phyloP scores from a whole-genome alignment of 2,797 vertebrate genomes.

The Gymnoscopelus braueri region DNA sequence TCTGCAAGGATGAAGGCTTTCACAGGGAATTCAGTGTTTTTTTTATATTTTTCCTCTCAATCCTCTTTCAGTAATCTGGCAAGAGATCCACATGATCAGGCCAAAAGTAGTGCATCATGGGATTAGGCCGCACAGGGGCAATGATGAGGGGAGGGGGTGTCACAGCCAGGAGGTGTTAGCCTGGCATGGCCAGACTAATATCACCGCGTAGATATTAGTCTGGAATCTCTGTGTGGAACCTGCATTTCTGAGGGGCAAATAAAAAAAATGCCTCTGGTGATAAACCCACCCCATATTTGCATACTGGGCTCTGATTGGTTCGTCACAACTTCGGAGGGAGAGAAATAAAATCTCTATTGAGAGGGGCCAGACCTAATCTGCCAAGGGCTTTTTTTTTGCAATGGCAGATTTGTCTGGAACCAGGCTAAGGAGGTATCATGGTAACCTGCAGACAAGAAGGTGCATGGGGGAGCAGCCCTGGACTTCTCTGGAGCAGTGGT shows the following conservation, averaged over 20 bases:
- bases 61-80: slow-evolving; percentile 59
- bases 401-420: no score
- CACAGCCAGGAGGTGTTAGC: not conserved
- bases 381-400: no score
- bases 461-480: not conserved
- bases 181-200: no score
- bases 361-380: no score
- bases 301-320: no score
- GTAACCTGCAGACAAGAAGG: not conserved
- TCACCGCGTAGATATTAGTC: no score
- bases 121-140: slow-evolving; percentile 32
- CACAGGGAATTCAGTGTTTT: slow-evolving; percentile 48
- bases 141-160: not conserved
- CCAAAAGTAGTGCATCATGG: slow-evolving; percentile 26
- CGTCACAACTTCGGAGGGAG: no score
- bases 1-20: slow-evolving; percentile 40
- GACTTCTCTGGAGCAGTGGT: not conserved
- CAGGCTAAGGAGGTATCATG: not conserved
- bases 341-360: no score
- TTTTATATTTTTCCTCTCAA: slow-evolving; percentile 30
- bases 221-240: no score
- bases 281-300: no score
- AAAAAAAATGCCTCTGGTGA: no score
- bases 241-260: no score
- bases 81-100: slow-evolving; percentile 47